Percentiles rank a stretch among this genome's conserved stretches.
Evolutionary conservation across 2,888 invertebrate species (phyloP).

Genomic region (Phymatocera aterrima): DNA sequence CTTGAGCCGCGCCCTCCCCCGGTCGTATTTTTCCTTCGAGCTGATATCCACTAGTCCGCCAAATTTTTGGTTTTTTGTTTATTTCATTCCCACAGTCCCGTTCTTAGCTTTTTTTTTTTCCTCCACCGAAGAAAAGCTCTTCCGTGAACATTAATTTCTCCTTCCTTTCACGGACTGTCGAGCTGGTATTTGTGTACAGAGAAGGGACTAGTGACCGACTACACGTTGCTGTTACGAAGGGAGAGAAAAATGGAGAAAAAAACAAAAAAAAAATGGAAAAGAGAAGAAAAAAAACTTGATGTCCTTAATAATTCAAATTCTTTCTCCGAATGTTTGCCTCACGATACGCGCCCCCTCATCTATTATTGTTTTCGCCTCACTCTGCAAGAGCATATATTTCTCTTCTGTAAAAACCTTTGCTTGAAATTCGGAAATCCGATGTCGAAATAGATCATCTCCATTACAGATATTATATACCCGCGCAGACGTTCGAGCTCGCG

Average conservation of each 20-base stretch:
- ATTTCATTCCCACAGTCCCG: not conserved
- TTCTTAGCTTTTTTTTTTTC: not conserved
- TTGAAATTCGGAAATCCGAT: no score
- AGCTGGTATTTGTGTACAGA: not conserved
- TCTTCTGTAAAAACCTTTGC: no score
- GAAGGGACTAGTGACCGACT: not conserved
- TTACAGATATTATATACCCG: no score
- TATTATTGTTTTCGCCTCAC: not conserved
- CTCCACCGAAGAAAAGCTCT: slow-evolving; percentile 5
- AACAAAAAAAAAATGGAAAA: not conserved
- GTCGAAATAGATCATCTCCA: no score
- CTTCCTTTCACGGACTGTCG: not conserved
- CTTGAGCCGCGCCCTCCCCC: not conserved
- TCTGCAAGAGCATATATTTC: no score
- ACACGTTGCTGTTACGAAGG: not conserved
- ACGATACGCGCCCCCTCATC: not conserved
- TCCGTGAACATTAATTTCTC: slow-evolving; percentile 8
- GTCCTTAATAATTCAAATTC: slow-evolving; percentile 41
- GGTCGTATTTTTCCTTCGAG: not conserved
- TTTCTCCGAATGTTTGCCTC: slow-evolving; percentile 24
- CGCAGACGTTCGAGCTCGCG: no score
- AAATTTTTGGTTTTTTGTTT: not conserved
- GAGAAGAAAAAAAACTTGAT: not conserved
- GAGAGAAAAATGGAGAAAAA: not conserved
- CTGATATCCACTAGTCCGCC: not conserved